phyloP scores from a whole-genome alignment of 2,888 invertebrate species.

The Brachynemurus nebulosus region DNA sequence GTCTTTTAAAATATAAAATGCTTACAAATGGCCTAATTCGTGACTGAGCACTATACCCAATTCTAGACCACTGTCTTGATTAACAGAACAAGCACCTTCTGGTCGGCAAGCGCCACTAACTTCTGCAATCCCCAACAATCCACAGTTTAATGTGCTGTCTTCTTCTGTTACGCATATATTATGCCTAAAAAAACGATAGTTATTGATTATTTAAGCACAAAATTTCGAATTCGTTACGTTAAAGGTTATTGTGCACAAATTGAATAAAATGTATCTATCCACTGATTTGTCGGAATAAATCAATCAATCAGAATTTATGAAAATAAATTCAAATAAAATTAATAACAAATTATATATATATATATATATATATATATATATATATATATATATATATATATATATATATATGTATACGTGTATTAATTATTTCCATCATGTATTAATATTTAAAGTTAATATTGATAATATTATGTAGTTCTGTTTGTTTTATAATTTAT shows the following conservation, averaged over 20 bases:
- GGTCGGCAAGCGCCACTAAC: conserved; percentile 49
- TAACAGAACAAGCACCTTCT: conserved; percentile 47
- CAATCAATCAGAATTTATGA: no score
- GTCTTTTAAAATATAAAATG: conserved; percentile 16
- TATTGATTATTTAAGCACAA: neutral
- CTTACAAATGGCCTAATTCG: conserved; percentile 57
- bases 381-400: no score
- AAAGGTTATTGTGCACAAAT: neutral
- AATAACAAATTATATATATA: no score
- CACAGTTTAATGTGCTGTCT: conserved; percentile 32
- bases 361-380: no score
- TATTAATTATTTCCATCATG: no score
- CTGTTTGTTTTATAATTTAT: no score
- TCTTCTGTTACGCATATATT: conserved; percentile 37
- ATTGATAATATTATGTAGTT: no score
- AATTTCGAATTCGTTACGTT: neutral
- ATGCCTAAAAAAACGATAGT: no score
- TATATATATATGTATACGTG: no score
- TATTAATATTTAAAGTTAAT: no score
- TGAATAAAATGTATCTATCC: neutral
- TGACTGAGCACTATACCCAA: conserved; percentile 50
- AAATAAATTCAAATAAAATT: no score
- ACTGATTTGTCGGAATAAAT: neutral
- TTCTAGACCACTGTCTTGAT: conserved; percentile 50
- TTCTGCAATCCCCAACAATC: conserved; percentile 51